Evolutionary conservation across 2,113 vertebrate species (phyloP), one percentile per base, ranked within the genome.

Genomic region (Pan paniscus): DNA sequence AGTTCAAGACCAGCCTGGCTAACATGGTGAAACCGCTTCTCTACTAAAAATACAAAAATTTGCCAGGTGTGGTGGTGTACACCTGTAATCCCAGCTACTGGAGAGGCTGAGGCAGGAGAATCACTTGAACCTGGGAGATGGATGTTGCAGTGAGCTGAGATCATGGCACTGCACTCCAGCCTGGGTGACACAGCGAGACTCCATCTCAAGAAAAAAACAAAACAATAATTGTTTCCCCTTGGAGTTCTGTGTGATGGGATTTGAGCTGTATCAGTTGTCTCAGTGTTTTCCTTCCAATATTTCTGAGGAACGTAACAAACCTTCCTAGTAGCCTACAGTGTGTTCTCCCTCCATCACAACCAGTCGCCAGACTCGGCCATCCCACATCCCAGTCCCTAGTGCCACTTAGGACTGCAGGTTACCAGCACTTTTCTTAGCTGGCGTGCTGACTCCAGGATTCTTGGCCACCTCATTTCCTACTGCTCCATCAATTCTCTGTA

Each of bases 401-500:
- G 20, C 22, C 27, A 57, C 3, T 46, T 72, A 25, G 18, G 43
- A 55, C n/a, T 16, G 0, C 2, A 40, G 46, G 18, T 35, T 30
- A 43, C 27, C 32, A 8, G 17, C 18, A n/a, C 38, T n/a, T 73
- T 38, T n/a, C 48, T 22, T 38, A 79, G 67, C 30, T 48, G 7
- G 68, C 6, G 16, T 40, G 30, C 17, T 4, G 6, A 35, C 43
- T 52, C 30, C 14, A 90, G 68, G 8, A 17, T 79, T 64, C 46
- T 61, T 16, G 20, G 4, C 3, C 35, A 55, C 32, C 14, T 40
- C 20, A 0, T 20, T 5, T 27, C 13, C 20, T 3, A 8, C 3
- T 3, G 12, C 9, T 64, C 14, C 16, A 4, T 38, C 6, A 20
- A 8, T 55, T 87, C 35, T 82, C 30, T 50, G 7, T 14, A 23